Percentiles rank a stretch among this genome's conserved stretches.
phyloP scores from a whole-genome alignment of 2,888 invertebrate species.

The Tholera decimalis region DNA sequence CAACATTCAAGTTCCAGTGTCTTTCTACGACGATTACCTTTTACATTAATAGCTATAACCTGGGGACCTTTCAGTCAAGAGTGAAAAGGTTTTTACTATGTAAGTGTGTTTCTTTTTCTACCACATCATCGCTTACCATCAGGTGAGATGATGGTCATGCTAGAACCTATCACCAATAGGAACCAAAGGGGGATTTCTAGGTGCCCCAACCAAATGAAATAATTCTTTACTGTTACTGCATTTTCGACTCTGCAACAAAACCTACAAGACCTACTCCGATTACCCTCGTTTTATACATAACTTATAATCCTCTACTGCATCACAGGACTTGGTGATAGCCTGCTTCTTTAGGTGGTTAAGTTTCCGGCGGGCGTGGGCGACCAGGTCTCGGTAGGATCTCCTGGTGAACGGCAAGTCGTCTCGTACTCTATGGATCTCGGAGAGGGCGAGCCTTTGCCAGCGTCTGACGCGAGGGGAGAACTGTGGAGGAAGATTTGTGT shows the following conservation, averaged over 20 bases:
- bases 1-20: neutral
- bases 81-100: too few relatives aligned
- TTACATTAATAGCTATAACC: too few relatives aligned
- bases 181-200: too few relatives aligned
- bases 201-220: neutral
- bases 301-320: conserved; percentile 69
- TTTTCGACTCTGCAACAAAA: conserved; percentile 19
- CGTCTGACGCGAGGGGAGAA: conserved; percentile 76
- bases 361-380: conserved; percentile 78
- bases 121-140: too few relatives aligned
- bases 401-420: conserved; percentile 83
- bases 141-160: too few relatives aligned
- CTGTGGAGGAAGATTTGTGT: conserved; percentile 64
- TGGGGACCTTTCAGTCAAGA: too few relatives aligned
- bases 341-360: conserved; percentile 77
- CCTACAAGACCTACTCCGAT: conserved; percentile 18
- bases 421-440: conserved; percentile 81
- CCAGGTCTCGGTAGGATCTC: conserved; percentile 79
- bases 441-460: conserved; percentile 81
- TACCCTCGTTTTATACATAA: conserved; percentile 65
- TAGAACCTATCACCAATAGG: too few relatives aligned
- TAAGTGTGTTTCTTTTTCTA: too few relatives aligned
- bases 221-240: neutral
- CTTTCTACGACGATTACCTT: too few relatives aligned
- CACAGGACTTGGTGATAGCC: conserved; percentile 65